A percentile compares a stretch with the other conserved stretches of the same genome.
These are phyloP conservation scores for Anodontia alba DNA, from an alignment of 2,888 invertebrate genomes.

Conservation along the genomic window DNA sequence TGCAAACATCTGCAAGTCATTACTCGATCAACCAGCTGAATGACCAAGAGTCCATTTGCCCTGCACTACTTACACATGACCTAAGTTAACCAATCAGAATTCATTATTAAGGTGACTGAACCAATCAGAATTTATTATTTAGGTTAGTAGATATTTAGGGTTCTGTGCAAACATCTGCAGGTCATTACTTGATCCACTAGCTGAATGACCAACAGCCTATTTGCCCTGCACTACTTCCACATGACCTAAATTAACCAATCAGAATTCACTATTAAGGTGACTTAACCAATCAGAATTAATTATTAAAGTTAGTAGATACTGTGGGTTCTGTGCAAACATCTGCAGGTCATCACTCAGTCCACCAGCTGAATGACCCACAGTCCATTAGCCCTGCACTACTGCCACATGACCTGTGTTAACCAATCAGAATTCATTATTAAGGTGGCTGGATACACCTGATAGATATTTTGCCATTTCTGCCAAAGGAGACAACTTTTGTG, in stretches of 20 bases:
- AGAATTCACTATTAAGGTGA: no score
- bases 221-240: slow-evolving; percentile 81
- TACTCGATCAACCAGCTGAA: slow-evolving; percentile 86
- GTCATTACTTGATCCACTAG: slow-evolving; percentile 86
- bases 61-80: slow-evolving; percentile 77
- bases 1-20: slow-evolving; percentile 85
- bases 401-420: slow-evolving; percentile 72
- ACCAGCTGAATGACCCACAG: slow-evolving; percentile 84
- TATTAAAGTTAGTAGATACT: slow-evolving; percentile 85
- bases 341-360: slow-evolving; percentile 86
- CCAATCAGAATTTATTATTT: no score
- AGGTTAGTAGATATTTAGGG: slow-evolving; percentile 85
- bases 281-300: no score
- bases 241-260: slow-evolving; percentile 64
- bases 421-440: no score
- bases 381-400: slow-evolving; percentile 85
- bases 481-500: no score
- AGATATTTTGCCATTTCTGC: no score
- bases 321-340: slow-evolving; percentile 86
- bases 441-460: no score
- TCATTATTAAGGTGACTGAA: no score
- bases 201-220: slow-evolving; percentile 84
- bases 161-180: slow-evolving; percentile 85
- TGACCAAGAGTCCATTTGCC: slow-evolving; percentile 85
- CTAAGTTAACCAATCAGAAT: slow-evolving; percentile 51